Evolutionary conservation across 2,113 vertebrate genomes (phyloP).

Genomic region (Lampris megalopsis): DNA sequence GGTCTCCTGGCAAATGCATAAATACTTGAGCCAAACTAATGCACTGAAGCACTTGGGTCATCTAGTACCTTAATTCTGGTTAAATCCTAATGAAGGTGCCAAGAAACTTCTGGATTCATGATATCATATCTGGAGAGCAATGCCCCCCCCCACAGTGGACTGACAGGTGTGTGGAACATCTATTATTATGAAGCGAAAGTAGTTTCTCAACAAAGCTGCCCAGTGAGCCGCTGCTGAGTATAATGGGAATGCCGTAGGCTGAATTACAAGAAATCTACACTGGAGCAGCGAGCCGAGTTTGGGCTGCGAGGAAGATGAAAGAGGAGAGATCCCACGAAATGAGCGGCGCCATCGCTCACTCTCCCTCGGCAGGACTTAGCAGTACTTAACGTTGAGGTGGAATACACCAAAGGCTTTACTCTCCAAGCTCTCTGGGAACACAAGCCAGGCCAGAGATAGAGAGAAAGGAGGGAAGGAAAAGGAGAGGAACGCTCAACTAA

Average conservation of each 20-base stretch:
- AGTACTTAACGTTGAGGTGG: neutral
- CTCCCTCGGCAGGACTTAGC: neutral
- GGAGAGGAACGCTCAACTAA: neutral
- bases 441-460: neutral
- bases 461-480: neutral
- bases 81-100: neutral
- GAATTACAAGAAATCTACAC: neutral
- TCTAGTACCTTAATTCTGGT: neutral
- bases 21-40: conserved; percentile 9
- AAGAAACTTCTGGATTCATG: neutral
- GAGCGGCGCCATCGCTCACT: neutral
- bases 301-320: neutral
- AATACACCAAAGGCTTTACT: conserved; percentile 1
- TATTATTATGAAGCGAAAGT: neutral
- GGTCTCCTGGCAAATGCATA: neutral
- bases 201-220: neutral
- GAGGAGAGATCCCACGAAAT: neutral
- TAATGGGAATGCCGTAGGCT: neutral
- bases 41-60: neutral
- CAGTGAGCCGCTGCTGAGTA: neutral
- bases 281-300: neutral
- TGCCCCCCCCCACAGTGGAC: neutral
- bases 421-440: neutral
- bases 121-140: too few species aligned
- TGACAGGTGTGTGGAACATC: neutral